Evolutionary conservation across 2,113 vertebrate species (phyloP), one percentile per base, ranked within the genome.

Genomic region (Sebastes fasciatus): DNA sequence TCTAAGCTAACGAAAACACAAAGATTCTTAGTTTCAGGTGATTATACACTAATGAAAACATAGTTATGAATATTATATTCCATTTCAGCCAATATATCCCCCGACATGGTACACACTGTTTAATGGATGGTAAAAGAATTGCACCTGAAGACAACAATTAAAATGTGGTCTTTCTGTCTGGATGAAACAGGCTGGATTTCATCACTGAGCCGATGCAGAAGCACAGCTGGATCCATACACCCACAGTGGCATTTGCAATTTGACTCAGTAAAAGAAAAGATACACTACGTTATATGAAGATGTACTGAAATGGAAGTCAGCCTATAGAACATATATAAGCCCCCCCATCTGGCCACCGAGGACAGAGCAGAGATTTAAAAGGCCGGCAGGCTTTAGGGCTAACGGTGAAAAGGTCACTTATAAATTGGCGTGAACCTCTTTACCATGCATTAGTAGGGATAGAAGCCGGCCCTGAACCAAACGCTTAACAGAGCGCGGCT

Each of bases 361-460:
- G 16, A 54, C 51, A 49, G 17, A 52, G 8, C 61, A 51, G n/a
- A 60, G 26, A 61, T 84, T 79, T 62, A 65, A 76, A 78, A 77
- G 48, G 43, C 66, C 13, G 0, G 14, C 21, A 54, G 78, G 84
- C 80, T 85, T 76, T 19, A 76, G 76, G 60, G 43, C 71, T 63
- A 68, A 64, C 7, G 12, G 67, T 70, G 60, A 69, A 82, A 86
- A 87, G 86, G 90, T 88, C 90, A 85, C 80, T 86, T 71, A 70
- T 49, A 90, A 89, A 84, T 70, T 75, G 81, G 64, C 34, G 40
- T 61, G 69, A 65, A 78, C 19, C 88, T 89, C 83, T 92, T 93
- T 82, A 86, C 71, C 84, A 79, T 87, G 82, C 85, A 86, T 89
- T 86, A 86, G 88, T 34, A 21, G 69, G 79, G 63, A 78, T 45